Evolutionary conservation across 1,140 invertebrate genomes (phyloP), one percentile per base, ranked within the genome.

Genomic region (Nautilus pompilius): DNA sequence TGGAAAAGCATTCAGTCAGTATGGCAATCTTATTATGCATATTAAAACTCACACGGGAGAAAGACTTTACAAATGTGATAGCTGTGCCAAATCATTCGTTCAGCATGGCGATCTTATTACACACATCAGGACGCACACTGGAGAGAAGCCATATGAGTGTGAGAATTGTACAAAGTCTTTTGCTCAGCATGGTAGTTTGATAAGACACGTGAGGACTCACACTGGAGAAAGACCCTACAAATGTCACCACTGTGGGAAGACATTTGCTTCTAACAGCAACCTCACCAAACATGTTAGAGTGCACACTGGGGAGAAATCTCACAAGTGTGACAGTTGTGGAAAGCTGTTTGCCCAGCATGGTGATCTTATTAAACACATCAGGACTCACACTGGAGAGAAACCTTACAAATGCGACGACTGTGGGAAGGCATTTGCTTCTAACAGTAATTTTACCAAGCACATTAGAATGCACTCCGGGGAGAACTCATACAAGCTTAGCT

Each of bases 151-250:
- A 15, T 61, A 53, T 36, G 22, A 53, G 28, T 61, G 59, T 36
- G 3, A 3, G 2, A 20, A 34, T 0, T 61, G 59, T 26, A n/a
- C 15, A 3, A 51, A 24, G 28, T 28, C 24, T 5, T 63, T 63
- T 28, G 54, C 45, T n/a, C 53, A 63, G 41, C 56, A 63, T 49
- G 46, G 53, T 46, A 22, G 36, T n/a, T 22, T 56, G 29, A 63
- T 48, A 15, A 60, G 65, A 30, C 69, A 71, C 54, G 26, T 63
- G 3, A 66, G 55, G 29, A 75, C 71, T 62, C 92, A 94, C 80
- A 92, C 91, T 33, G 92, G 93, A 77, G 91, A 93, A 80, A 92
- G 92, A 73, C 92, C 92, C 0, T 93, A 93, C 82, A 89, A 89
- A 4, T 95, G 92, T 82, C 87, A 91, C 15, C 91, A 93, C 74